Conservation (phyloP, 1,140 invertebrate genomes). For the Pseudomyrmex dendroicus region DNA sequence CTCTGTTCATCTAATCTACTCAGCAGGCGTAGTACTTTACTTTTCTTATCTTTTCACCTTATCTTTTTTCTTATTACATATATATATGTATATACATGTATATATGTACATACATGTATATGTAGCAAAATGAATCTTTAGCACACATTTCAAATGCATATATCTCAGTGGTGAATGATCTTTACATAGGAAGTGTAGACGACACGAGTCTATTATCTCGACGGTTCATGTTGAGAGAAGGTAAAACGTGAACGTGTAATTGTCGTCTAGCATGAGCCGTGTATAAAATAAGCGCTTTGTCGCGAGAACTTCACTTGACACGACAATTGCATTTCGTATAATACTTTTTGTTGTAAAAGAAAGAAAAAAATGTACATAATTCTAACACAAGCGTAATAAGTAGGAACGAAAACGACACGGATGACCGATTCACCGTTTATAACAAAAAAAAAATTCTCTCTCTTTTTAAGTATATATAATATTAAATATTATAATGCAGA, state of each 20-base stretch:
- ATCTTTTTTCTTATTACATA: no score
- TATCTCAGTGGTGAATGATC: neutral
- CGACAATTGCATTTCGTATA: constrained; percentile 23
- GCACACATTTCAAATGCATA: constrained; percentile 6
- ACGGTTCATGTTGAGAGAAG: constrained; percentile 61
- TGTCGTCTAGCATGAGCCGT: constrained; percentile 47
- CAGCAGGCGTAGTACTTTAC: neutral
- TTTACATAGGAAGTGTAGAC: neutral
- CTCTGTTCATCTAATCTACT: constrained; percentile 16
- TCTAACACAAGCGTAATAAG: constrained; percentile 35
- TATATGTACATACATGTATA: no score
- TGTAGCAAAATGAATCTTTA: no score
- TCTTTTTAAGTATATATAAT: constrained; percentile 10
- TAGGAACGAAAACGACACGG: constrained; percentile 29
- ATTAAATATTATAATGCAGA: no score
- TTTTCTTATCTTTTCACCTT: neutral
- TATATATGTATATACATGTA: no score
- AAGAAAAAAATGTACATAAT: constrained; percentile 18
- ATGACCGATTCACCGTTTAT: constrained; percentile 18
- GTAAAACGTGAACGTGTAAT: constrained; percentile 46
- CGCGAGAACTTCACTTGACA: constrained; percentile 20
- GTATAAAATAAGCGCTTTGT: constrained; percentile 49
- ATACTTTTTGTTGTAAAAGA: neutral
- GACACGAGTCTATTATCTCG: constrained; percentile 49
- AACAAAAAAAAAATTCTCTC: neutral